phyloP scores from a whole-genome alignment of 2,888 invertebrate species.

The Bimastos eiseni region DNA sequence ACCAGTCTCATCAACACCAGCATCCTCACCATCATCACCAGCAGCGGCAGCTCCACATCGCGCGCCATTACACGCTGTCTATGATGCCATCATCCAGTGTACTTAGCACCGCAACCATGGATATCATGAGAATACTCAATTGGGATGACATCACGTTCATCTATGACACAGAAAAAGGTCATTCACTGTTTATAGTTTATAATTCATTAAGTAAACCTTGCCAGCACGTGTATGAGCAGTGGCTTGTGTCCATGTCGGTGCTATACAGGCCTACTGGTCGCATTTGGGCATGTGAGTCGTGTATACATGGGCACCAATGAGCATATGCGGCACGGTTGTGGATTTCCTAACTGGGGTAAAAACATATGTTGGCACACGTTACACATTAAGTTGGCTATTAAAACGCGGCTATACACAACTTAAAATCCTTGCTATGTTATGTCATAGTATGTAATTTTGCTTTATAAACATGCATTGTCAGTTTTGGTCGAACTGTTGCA shows the following conservation, averaged over 20 bases:
- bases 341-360: too few relatives aligned
- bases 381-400: too few relatives aligned
- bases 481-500: constrained; percentile 37
- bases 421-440: too few relatives aligned
- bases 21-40: background rate
- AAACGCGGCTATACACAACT: too few relatives aligned
- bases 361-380: too few relatives aligned
- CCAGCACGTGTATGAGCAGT: background rate
- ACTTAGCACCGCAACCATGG: constrained; percentile 9
- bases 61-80: background rate
- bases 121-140: background rate
- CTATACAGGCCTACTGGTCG: background rate
- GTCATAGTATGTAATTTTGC: too few relatives aligned
- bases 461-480: background rate
- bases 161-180: constrained; percentile 20
- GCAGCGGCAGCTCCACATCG: background rate
- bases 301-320: too few relatives aligned
- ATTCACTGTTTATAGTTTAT: background rate
- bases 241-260: background rate
- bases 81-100: background rate
- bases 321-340: too few relatives aligned
- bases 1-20: background rate
- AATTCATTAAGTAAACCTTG: background rate
- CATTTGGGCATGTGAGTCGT: too few relatives aligned
- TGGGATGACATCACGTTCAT: constrained; percentile 20